Base-by-base conservation (phyloP, 2,888 invertebrate species). In the Ichneumoninae sp. region DNA sequence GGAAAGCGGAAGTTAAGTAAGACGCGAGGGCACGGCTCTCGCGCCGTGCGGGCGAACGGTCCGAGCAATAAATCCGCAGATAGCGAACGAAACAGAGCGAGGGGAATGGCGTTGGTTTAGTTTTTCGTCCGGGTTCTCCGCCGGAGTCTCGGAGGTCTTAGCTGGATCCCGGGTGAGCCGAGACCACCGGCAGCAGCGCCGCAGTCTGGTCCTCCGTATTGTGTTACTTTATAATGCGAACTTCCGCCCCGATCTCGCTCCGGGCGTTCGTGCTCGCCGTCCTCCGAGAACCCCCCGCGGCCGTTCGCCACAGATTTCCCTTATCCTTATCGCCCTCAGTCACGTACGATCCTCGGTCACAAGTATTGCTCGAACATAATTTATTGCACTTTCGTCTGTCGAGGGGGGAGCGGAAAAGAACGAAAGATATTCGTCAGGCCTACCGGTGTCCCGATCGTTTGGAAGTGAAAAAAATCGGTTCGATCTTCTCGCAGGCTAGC, bases 11-110 rank as follows among this genome's bases (percentile, higher is more conserved):
- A 88, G 87, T 87, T 85, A 87, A 88, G 88, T 88, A 88, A 89
- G 87, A 89, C 88, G 87, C 76, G 70, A 30, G 57, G 60, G 54
- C 70, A 75, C 66, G 75, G 71, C 68, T 50, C 66, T 22, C 69
- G 71, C n/a, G 60, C 75, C 78, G 81, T 54, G 76, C 60, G 60
- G 81, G 80, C 87, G 86, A 88, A 83, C 87, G 83, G 87, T 86
- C 77, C 77, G 63, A 36, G 88, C 85, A 87, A 90, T 90, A 90
- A 90, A 90, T 90, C 88, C 86, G 60, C 68, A 89, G 89, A 89
- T 89, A 88, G 85, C 82, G 74, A 83, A 86, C 87, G 76, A 83
- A 85, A 83, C 81, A 81, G 81, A 65, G 75, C 69, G 75, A 63
- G 83, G 83, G 74, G 83, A 85, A 75, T 60, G 76, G 7, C 66